Evolutionary conservation across 2,113 vertebrate species (phyloP), one percentile per base, ranked within the genome.

Genomic region (Bubo blakistoni): DNA sequence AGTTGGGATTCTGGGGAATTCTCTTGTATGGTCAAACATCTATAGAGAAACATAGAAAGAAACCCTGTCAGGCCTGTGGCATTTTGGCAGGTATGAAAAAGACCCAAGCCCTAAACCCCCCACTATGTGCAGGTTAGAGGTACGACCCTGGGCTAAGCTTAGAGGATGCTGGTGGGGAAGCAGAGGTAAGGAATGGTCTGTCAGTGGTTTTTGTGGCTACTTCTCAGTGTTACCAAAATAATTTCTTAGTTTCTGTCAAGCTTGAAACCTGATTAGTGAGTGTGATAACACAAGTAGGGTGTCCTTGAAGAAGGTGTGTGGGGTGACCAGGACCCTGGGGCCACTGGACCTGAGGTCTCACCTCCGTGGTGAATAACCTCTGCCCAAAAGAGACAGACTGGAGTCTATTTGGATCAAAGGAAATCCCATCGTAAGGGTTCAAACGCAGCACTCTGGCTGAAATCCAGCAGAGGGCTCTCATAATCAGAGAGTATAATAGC

Each of bases 401-500:
- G 59, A 83, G 27, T 49, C 44, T 59, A 3, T 34, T 13, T 76
- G 78, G 61, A 93, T 90, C 49, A 58, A 65, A 87, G 73, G 69
- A 95, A 89, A 91, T 85, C 85, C 66, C 58, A 82, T 20, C 0
- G 0, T 17, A 74, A 40, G 40, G 52, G 47, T 85, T 92, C 52
- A 81, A 77, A 91, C 0, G 4, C 29, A 96, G 61, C 36, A 40
- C 27, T 42, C 73, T 90, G 96, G 87, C 87, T 8, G 11, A 85
- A 85, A 89, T 85, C 58, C 94, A 96, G 78, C 57, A 85, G 40
- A 94, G 34, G 24, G 19, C 49, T 93, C 74, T 87, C 84, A 80
- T 79, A 80, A 95, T 46, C 44, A 76, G 44, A 84, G 42, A 71
- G 49, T 79, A 79, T 91, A 92, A 94, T 78, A 86, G 88, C 44